Evolutionary conservation across 2,888 invertebrate species (phyloP), one percentile per base, ranked within the genome.

Genomic region (Neoitamus cyanurus): DNA sequence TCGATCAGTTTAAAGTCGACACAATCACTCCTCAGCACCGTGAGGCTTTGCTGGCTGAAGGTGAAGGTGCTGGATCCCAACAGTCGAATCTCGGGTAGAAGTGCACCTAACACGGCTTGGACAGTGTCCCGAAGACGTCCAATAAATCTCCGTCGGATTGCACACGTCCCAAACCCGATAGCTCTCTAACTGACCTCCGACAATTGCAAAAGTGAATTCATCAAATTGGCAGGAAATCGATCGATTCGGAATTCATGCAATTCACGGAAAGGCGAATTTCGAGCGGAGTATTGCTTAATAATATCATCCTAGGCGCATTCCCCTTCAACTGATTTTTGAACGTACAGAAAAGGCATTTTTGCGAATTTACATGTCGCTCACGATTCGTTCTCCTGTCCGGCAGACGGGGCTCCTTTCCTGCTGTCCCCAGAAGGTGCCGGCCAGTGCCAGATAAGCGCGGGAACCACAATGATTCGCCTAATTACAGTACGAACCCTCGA

Each of bases 161-260:
- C 58, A 58, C 58, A 58, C 58, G 58, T 58, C 58, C 20, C 58
- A 58, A 58, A 58, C 20, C 9, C 58, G 58, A 58, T 58, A 58
- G 9, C 20, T 69, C 13, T 70, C 31, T 70, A 70, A 70, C 70
- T 70, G 31, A 70, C 70, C 70, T 70, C 70, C 30, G 70, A 70
- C 4, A 70, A 70, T 70, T 70, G 70, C 31, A 31, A 70, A 70
- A 70, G 15, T 31, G 31, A 70, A 70, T 70, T 31, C 70, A 70
- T 30, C 30, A 31, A 70, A 31, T 70, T 70, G 70, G 31, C 70
- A 30, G 70, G 70, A 70, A 70, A 70, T 31, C n/a, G 70, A 70
- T 30, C 31, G 15, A 70, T 70, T 70, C 70, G 11, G 70, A 70
- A 70, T 70, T 70, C 31, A 70, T 28, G 70, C 70, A 70, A 70